phyloP scores from a whole-genome alignment of 1,140 invertebrate species.

The Helicoverpa zea region DNA sequence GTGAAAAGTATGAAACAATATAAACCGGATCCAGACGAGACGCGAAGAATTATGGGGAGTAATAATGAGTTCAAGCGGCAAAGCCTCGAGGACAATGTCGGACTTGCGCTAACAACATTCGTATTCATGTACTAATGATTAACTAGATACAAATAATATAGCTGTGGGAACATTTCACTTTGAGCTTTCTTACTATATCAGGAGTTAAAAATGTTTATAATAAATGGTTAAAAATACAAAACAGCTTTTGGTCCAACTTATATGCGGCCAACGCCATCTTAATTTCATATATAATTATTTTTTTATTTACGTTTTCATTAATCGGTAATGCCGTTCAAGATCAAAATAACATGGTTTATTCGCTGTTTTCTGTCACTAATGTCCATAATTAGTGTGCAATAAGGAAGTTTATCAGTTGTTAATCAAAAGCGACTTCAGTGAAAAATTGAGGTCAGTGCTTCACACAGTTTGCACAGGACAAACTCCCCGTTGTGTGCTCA shows the following conservation, averaged over 20 bases:
- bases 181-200: too few relatives aligned
- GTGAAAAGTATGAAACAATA: constrained; percentile 56
- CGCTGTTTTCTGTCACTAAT: constrained; percentile 28
- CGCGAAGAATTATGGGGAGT: constrained; percentile 45
- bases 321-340: background rate
- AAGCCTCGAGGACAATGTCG: constrained; percentile 47
- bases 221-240: too few relatives aligned
- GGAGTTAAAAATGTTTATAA: too few relatives aligned
- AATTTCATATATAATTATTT: too few relatives aligned
- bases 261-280: too few relatives aligned
- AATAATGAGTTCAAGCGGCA: constrained; percentile 58
- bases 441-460: constrained; percentile 54
- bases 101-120: constrained; percentile 45
- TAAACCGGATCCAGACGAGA: constrained; percentile 56
- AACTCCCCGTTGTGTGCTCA: constrained; percentile 49
- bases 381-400: constrained; percentile 46
- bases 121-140: constrained; percentile 39
- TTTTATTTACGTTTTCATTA: constrained; percentile 15
- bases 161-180: constrained; percentile 15
- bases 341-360: constrained; percentile 23
- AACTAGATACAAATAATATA: constrained; percentile 16
- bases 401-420: constrained; percentile 49
- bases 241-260: too few relatives aligned
- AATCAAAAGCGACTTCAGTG: constrained; percentile 45
- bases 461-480: constrained; percentile 43